These are phyloP conservation scores for Gallinago stenura DNA, from an alignment of 2,797 vertebrate species.

Conservation along the genomic window DNA sequence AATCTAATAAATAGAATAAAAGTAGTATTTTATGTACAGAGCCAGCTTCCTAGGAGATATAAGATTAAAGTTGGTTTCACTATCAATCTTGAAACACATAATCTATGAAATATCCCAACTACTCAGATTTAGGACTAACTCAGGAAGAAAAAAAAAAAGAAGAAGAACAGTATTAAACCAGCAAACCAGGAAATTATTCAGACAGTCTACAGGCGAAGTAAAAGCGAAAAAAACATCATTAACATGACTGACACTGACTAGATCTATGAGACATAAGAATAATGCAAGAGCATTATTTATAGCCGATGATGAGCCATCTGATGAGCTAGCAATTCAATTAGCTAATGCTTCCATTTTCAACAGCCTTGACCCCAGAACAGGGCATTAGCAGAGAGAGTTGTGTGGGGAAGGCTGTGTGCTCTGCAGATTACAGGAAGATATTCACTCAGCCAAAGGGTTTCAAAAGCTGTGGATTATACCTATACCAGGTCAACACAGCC, in stretches of 20 bases:
- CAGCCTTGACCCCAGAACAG: background rate
- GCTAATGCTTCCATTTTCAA: background rate
- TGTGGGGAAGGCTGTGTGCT: background rate
- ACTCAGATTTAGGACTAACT: background rate
- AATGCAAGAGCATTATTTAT: background rate
- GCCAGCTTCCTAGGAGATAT: background rate
- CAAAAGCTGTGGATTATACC: background rate
- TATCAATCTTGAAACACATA: background rate
- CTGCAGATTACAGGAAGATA: background rate
- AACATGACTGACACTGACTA: background rate
- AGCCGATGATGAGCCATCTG: background rate
- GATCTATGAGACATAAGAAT: background rate
- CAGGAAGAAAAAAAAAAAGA: background rate
- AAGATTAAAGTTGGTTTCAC: background rate
- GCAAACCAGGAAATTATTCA: background rate
- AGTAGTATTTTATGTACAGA: background rate
- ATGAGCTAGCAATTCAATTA: background rate
- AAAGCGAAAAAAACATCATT: background rate
- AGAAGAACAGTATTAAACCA: background rate
- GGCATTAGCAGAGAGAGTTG: background rate
- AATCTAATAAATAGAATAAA: constrained; percentile 19
- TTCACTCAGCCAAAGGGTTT: background rate
- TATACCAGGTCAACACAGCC: background rate
- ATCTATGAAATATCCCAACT: background rate
- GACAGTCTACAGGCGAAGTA: background rate